Evolutionary conservation across 1,140 invertebrate species (phyloP).

Genomic region (Megalopta genalis): DNA sequence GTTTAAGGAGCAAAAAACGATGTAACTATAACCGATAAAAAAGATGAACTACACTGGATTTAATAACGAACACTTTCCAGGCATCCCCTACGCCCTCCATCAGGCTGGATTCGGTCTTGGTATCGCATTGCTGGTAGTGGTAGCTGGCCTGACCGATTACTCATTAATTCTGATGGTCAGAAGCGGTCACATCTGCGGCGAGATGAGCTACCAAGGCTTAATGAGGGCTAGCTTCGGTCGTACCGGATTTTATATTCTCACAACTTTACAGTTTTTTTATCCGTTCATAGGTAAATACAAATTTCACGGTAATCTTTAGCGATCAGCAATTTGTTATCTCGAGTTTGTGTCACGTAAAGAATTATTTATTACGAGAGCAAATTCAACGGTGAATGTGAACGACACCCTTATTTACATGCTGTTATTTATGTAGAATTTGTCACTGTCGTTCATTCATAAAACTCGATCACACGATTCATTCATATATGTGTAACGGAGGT

Average conservation of each 20-base stretch:
- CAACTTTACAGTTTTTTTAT: constrained; percentile 90
- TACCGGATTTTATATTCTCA: constrained; percentile 89
- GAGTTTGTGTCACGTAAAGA: too few relatives aligned
- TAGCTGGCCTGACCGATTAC: constrained; percentile 91
- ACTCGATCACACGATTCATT: too few relatives aligned
- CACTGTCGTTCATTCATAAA: too few relatives aligned
- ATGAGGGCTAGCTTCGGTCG: constrained; percentile 91
- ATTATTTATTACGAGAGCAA: too few relatives aligned
- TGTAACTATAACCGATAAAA: too few relatives aligned
- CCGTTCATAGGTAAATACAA: constrained; percentile 89
- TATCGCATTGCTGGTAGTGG: constrained; percentile 86
- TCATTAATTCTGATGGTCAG: constrained; percentile 91
- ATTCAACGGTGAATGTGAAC: too few relatives aligned
- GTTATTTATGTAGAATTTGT: too few relatives aligned
- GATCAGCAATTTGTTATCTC: too few relatives aligned
- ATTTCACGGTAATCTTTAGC: too few relatives aligned
- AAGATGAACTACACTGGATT: not conserved
- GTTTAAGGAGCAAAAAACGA: not conserved
- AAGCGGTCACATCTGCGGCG: constrained; percentile 89
- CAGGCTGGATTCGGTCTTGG: constrained; percentile 91
- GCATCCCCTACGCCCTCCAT: constrained; percentile 91
- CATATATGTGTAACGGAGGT: too few relatives aligned
- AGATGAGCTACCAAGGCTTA: constrained; percentile 91
- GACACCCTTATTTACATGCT: too few relatives aligned
- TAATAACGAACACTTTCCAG: constrained; percentile 74